Conservation (phyloP, 1,140 invertebrate genomes). For the Procambarus virginalis region DNA sequence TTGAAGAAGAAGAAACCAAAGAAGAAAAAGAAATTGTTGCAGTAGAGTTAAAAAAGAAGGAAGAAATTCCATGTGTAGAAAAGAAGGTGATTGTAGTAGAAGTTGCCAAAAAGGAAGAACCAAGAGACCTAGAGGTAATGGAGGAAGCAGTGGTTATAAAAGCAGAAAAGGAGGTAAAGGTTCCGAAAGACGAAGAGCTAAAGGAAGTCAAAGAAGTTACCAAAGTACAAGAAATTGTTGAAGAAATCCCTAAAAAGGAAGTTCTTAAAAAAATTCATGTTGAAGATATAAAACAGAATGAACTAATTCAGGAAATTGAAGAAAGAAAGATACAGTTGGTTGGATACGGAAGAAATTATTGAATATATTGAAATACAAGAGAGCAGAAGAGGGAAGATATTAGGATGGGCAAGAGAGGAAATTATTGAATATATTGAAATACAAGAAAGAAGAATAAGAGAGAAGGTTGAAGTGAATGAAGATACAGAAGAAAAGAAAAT, state of each 20-base stretch:
- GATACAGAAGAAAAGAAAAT: not conserved
- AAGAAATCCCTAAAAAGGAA: constrained; percentile 15
- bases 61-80: constrained; percentile 15
- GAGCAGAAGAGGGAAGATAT: not conserved
- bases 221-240: constrained; percentile 5
- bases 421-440: not conserved
- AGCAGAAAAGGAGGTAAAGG: not conserved
- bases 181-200: constrained; percentile 74
- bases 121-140: not conserved
- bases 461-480: not conserved
- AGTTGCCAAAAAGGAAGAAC: not conserved
- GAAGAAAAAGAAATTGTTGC: not conserved
- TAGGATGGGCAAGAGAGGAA: not conserved
- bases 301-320: not conserved
- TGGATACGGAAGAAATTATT: not conserved
- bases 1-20: constrained; percentile 22
- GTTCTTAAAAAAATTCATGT: not conserved
- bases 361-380: not conserved
- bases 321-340: not conserved
- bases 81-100: not conserved
- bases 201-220: constrained; percentile 46
- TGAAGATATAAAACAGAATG: not conserved
- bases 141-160: not conserved
- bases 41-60: constrained; percentile 22
- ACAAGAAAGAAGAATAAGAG: not conserved